Evolutionary conservation across 1,140 invertebrate species (phyloP).

Genomic region (Drosophila arizonae): DNA sequence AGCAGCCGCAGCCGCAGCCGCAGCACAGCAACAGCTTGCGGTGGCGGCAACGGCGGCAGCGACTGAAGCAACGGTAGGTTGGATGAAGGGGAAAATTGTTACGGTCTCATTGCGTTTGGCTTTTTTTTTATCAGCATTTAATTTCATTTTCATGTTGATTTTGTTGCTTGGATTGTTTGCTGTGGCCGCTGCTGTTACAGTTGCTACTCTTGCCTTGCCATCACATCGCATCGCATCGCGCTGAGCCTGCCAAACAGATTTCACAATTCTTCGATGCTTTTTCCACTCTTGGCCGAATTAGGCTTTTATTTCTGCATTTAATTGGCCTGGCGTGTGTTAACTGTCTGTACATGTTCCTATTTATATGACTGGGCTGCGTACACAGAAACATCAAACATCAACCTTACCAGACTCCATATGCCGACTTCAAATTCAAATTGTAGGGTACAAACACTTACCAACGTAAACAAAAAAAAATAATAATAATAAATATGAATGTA

Average conservation of each 20-base stretch:
- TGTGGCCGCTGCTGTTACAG: slow-evolving; percentile 11
- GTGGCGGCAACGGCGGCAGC: not conserved
- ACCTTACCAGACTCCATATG: no score
- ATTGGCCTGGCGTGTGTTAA: slow-evolving; percentile 47
- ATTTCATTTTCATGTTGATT: slow-evolving; percentile 63
- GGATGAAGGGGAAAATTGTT: slow-evolving; percentile 52
- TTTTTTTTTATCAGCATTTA: slow-evolving; percentile 59
- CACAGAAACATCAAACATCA: no score
- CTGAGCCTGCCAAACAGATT: slow-evolving; percentile 42
- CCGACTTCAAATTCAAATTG: slow-evolving; percentile 9
- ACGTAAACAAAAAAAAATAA: not conserved
- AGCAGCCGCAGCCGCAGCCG: not conserved
- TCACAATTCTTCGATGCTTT: slow-evolving; percentile 56
- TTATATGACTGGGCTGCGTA: slow-evolving; percentile 19
- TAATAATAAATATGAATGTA: slow-evolving; percentile 6
- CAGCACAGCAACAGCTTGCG: not conserved
- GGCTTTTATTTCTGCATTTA: slow-evolving; percentile 41
- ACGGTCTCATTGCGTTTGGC: slow-evolving; percentile 61
- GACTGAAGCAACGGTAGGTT: not conserved
- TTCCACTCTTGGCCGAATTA: slow-evolving; percentile 36
- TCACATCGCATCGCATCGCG: slow-evolving; percentile 4
- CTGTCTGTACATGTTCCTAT: slow-evolving; percentile 21
- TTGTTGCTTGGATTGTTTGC: slow-evolving; percentile 22
- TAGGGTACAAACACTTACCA: slow-evolving; percentile 12
- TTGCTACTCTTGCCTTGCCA: slow-evolving; percentile 8